Evolutionary conservation across 2,888 invertebrate genomes (phyloP).

Genomic region (Tetragonula carbonaria): DNA sequence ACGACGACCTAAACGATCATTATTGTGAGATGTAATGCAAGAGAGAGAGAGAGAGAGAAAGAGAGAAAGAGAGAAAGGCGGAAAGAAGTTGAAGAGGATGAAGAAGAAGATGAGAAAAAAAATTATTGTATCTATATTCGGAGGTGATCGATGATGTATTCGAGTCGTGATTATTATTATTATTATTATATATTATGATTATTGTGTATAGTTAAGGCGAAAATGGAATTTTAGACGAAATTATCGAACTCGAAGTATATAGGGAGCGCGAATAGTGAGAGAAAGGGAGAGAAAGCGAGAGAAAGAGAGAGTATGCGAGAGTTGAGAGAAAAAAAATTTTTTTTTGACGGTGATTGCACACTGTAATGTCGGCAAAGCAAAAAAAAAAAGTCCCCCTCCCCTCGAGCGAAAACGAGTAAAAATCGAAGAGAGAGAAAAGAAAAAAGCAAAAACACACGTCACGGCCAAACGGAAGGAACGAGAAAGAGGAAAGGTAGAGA

Average conservation of each 20-base stretch:
- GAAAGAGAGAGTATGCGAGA: slow-evolving; percentile 68
- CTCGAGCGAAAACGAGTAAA: slow-evolving; percentile 54
- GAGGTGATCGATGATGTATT: slow-evolving; percentile 82
- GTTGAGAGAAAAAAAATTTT: slow-evolving; percentile 53
- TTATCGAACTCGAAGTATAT: slow-evolving; percentile 74
- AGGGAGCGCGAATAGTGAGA: slow-evolving; percentile 66
- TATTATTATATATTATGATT: slow-evolving; percentile 76
- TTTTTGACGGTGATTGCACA: slow-evolving; percentile 78
- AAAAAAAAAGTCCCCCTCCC: slow-evolving; percentile 67
- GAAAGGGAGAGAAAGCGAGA: slow-evolving; percentile 63
- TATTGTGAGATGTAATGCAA: slow-evolving; percentile 77
- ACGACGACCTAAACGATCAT: slow-evolving; percentile 82
- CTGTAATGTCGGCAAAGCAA: slow-evolving; percentile 80
- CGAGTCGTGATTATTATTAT: slow-evolving; percentile 81
- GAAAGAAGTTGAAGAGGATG: slow-evolving; percentile 48
- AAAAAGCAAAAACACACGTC: slow-evolving; percentile 39
- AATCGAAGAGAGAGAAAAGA: slow-evolving; percentile 30
- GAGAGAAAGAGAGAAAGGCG: slow-evolving; percentile 18
- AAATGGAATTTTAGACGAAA: slow-evolving; percentile 74
- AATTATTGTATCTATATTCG: slow-evolving; percentile 84
- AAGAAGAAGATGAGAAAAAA: slow-evolving; percentile 69
- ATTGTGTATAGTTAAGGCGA: slow-evolving; percentile 81
- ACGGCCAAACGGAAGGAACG: slow-evolving; percentile 41
- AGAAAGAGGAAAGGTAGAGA: slow-evolving; percentile 39
- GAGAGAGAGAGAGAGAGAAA: slow-evolving; percentile 22